phyloP scores from a whole-genome alignment of 2,888 invertebrate genomes.

The Julus scandinavius region DNA sequence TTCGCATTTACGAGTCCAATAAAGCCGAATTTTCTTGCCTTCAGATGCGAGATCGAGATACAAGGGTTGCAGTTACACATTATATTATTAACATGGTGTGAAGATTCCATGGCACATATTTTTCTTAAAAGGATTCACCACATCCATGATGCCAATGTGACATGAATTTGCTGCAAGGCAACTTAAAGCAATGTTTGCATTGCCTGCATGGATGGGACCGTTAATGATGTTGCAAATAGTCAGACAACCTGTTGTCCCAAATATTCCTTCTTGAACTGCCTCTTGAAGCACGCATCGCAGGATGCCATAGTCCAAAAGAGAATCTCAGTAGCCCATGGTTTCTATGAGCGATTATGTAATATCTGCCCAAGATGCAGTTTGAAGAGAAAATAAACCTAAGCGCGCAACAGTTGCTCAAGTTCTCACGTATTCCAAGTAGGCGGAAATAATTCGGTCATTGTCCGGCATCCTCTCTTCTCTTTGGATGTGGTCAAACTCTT shows the following conservation, averaged over 20 bases:
- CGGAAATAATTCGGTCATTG: conserved; percentile 28
- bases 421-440: neutral
- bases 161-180: too few relatives aligned
- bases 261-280: too few relatives aligned
- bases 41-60: neutral
- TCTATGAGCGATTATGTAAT: neutral
- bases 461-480: neutral
- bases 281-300: neutral
- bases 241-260: too few relatives aligned
- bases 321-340: neutral
- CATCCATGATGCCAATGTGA: too few relatives aligned
- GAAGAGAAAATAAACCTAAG: conserved; percentile 7
- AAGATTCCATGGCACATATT: too few relatives aligned
- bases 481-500: neutral
- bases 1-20: neutral
- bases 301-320: neutral
- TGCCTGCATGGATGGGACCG: too few relatives aligned
- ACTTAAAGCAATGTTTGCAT: too few relatives aligned
- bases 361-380: neutral
- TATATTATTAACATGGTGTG: too few relatives aligned
- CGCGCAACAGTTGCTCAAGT: conserved; percentile 11
- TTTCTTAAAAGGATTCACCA: too few relatives aligned
- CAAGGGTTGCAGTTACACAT: too few relatives aligned
- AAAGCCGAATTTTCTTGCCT: neutral
- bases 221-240: too few relatives aligned